These are phyloP conservation scores for Tetraneura akinire DNA, from an alignment of 1,140 invertebrate genomes.

Conservation along the genomic window DNA sequence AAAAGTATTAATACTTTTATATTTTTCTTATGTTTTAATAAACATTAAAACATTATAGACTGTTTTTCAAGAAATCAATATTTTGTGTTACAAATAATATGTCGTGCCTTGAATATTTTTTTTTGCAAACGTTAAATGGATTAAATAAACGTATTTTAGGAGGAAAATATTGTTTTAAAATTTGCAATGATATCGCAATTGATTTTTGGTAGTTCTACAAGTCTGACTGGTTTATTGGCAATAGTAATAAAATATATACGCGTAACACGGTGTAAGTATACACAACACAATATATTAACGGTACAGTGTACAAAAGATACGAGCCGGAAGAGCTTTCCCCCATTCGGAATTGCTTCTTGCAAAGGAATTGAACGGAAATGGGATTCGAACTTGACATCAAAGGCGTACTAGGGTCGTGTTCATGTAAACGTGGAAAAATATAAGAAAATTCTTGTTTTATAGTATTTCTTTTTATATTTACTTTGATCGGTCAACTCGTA, in stretches of 20 bases:
- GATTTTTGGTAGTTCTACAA: neutral
- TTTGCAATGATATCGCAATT: neutral
- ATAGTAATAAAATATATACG: conserved; percentile 20
- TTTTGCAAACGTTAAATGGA: neutral
- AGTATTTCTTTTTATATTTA: conserved; percentile 15
- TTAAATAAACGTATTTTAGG: neutral
- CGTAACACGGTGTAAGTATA: neutral
- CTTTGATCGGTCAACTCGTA: conserved; percentile 34
- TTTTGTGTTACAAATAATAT: too few relatives aligned
- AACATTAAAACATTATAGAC: too few relatives aligned
- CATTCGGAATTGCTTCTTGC: conserved; percentile 28
- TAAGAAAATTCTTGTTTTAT: conserved; percentile 30
- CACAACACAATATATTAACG: neutral
- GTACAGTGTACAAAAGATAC: conserved; percentile 32
- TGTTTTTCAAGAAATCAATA: too few relatives aligned
- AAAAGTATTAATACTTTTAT: too few relatives aligned
- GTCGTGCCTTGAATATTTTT: too few relatives aligned
- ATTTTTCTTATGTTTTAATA: too few relatives aligned
- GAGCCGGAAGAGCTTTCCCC: conserved; percentile 39
- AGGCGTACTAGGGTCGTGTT: conserved; percentile 16
- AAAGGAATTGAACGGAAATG: conserved; percentile 49
- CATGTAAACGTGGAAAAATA: neutral
- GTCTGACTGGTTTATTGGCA: conserved; percentile 43
- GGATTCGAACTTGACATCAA: conserved; percentile 50
- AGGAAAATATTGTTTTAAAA: neutral